Base-by-base conservation (phyloP, 2,888 invertebrate species). In the Galeruca laticollis region DNA sequence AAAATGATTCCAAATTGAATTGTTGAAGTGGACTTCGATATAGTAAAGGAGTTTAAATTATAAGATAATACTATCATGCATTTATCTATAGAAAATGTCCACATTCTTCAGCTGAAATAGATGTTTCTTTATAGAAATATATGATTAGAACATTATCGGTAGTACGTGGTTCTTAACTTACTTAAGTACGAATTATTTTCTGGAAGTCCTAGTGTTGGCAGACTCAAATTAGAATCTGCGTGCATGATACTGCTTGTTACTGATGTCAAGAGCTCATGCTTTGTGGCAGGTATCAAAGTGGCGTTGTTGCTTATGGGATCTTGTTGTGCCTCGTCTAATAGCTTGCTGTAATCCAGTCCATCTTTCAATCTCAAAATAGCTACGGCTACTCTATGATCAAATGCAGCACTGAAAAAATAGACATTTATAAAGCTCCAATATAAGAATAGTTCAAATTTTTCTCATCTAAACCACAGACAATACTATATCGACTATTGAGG, bases 301-400 rank as follows among this genome's bases (percentile, higher is more conserved):
- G 87, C 83, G 18, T 87, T 87, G 18, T 76, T 78, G 70, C 80
- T 83, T 35, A 70, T 73, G 70, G 77, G 77, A 60, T 75, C 78
- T 64, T 78, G 75, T 77, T 85, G 87, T 49, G 87, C 88, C 37
- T 84, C 84, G 51, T 85, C 84, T 15, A 83, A 82, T 69, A 87
- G 82, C 51, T 79, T 81, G 64, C 83, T 83, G 84, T 91, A 94
- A 87, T 98, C 96, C 65, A 98, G 87, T 0, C 98, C 98, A 77
- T 93, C 93, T 0, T 91, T 88, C 33, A 97, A 88, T 26, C 98
- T 91, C 8, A 99, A 86, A 75, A 99, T 94, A 0, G 94, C 94
- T 4, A 99, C 95, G 0, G 97, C 94, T 80, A 97, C 88, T 59
- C 96, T 93, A 81, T 94, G 92, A 80, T 98, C 97, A 85, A 99